These are phyloP conservation scores for Microcaecilia unicolor DNA, from an alignment of 2,797 vertebrate species.

Conservation along the genomic window DNA sequence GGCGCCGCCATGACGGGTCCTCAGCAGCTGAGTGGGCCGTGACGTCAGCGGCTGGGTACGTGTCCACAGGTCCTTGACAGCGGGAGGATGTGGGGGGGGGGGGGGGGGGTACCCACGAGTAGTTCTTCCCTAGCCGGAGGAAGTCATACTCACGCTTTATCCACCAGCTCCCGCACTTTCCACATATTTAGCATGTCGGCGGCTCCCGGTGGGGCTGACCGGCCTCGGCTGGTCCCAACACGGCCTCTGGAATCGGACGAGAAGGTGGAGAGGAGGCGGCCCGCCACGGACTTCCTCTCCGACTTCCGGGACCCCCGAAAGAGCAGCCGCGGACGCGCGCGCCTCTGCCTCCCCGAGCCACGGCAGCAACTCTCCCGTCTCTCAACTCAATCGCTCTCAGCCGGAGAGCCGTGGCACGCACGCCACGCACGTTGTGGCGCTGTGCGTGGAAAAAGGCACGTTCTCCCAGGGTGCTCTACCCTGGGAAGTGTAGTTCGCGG, in stretches of 20 bases:
- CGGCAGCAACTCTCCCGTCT: no score
- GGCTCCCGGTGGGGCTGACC: conserved; percentile 41
- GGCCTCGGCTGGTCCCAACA: neutral
- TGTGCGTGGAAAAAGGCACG: no score
- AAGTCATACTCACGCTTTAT: conserved; percentile 96
- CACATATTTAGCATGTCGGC: conserved; percentile 91
- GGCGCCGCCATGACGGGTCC: neutral
- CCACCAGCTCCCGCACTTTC: conserved; percentile 94
- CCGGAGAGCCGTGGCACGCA: no score
- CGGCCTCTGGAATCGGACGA: neutral
- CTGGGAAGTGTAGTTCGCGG: no score
- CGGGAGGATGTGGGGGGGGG: neutral
- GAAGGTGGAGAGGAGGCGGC: neutral
- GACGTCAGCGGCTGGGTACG: no score
- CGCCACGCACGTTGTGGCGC: no score
- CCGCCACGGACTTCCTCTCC: neutral
- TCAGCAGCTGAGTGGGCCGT: neutral
- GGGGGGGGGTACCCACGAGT: no score
- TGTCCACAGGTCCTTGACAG: no score
- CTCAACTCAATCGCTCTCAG: no score
- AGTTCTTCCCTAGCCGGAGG: neutral
- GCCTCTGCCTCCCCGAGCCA: no score
- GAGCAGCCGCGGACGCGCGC: neutral
- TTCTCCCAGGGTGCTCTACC: no score
- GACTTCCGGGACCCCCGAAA: accelerated